Conservation (phyloP, 2,797 vertebrate genomes). For the Manis javanica region DNA sequence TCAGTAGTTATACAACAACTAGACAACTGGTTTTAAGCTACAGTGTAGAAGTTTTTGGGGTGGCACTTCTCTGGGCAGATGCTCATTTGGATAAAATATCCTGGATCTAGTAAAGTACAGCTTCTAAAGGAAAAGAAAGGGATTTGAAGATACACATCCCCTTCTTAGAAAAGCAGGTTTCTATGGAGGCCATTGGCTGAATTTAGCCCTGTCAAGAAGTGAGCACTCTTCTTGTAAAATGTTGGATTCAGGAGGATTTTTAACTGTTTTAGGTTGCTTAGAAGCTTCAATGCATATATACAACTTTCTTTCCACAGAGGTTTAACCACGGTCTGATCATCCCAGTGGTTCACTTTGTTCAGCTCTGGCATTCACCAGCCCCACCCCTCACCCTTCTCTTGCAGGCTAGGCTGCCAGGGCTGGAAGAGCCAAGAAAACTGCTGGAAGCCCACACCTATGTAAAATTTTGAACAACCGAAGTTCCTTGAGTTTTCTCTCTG, state of each 20-base stretch:
- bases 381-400: background rate
- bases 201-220: background rate
- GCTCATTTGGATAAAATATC: background rate
- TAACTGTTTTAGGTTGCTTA: background rate
- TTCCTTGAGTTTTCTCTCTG: background rate
- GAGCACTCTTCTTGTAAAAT: background rate
- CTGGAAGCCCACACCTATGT: accelerated
- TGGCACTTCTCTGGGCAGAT: background rate
- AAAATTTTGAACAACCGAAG: background rate
- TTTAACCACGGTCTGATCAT: background rate
- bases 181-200: background rate
- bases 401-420: too few species aligned
- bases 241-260: background rate
- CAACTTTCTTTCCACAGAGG: background rate
- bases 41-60: background rate
- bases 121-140: background rate
- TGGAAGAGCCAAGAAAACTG: background rate
- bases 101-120: background rate
- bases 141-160: background rate
- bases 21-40: background rate
- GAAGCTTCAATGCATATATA: background rate
- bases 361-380: background rate
- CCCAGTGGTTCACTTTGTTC: background rate
- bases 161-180: background rate
- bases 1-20: background rate